A percentile compares a stretch with the other conserved stretches of the same genome.
Evolutionary conservation across 2,113 vertebrate species (phyloP).

Genomic region (Istiophorus platypterus): DNA sequence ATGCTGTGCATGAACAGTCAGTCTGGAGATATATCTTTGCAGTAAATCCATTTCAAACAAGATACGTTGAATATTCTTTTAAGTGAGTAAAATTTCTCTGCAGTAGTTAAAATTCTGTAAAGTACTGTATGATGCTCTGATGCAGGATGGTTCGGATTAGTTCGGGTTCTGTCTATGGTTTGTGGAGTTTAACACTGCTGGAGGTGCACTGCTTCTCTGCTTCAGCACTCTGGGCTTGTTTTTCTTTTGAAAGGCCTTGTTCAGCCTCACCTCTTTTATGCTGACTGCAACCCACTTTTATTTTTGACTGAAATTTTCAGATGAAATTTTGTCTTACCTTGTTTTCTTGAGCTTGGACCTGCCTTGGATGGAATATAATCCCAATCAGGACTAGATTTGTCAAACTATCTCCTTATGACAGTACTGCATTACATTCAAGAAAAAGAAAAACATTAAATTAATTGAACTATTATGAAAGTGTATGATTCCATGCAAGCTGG

Average conservation of each 20-base stretch:
- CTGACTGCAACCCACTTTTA: constrained; percentile 59
- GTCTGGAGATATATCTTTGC: constrained; percentile 11
- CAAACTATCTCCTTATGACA: neutral
- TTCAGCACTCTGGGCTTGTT: constrained; percentile 71
- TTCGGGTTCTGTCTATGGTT: constrained; percentile 58
- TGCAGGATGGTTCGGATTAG: constrained; percentile 55
- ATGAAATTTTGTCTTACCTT: constrained; percentile 45
- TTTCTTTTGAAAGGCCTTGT: constrained; percentile 62
- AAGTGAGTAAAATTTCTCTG: neutral
- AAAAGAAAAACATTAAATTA: constrained; percentile 16
- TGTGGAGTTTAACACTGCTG: constrained; percentile 69
- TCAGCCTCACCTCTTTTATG: constrained; percentile 55
- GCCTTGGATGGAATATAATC: constrained; percentile 78
- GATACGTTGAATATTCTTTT: neutral
- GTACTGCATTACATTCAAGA: neutral
- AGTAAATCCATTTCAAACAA: neutral
- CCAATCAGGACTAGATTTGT: constrained; percentile 38
- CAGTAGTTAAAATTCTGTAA: constrained; percentile 2
- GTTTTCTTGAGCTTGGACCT: constrained; percentile 68
- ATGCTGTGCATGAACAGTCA: constrained; percentile 22
- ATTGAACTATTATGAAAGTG: constrained; percentile 9
- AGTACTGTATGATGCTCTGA: neutral
- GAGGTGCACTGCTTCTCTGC: constrained; percentile 72
- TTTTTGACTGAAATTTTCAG: constrained; percentile 61
- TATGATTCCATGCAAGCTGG: constrained; percentile 81